Evolutionary conservation across 2,888 invertebrate species (phyloP), one percentile per base, ranked within the genome.

Genomic region (Drymonia ruficornis): DNA sequence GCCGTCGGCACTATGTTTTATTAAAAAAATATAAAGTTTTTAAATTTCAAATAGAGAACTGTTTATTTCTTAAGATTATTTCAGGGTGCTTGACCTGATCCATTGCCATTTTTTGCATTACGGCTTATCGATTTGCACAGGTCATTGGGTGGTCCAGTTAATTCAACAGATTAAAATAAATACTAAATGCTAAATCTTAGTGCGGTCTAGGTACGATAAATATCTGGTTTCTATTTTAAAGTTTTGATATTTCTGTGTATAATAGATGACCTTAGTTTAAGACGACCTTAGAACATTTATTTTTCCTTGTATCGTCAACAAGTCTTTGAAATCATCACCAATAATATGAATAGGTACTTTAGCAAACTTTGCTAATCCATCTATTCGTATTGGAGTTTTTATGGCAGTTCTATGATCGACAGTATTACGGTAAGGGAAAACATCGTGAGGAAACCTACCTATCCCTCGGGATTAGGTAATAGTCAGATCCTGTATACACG

Each of bases 111-210:
- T 45, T 23, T 45, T 45, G 45, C 28, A 23, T 42, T 15, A 19
- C 8, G 1, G 19, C 43, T 45, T 45, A 45, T 45, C n/a, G 23
- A 28, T 45, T 28, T 28, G 19, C 18, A 45, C 45, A 23, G 15
- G 28, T n/a, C n/a, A 28, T 28, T 45, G 44, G 44, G 44, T 45
- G 44, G 44, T 28, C 19, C 19, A 45, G 5, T 45, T 28, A n/a
- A 45, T 13, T 28, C 13, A 12, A 28, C 45, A n/a, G 45, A 13
- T 45, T 42, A n/a, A 40, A 11, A 18, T 42, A 42, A 5, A 42
- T n/a, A n/a, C n/a, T n/a, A n/a, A n/a, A n/a, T n/a, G n/a, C n/a
- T n/a, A n/a, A n/a, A n/a, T n/a, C 42, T 16, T 18, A 42, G 18
- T 38, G 38, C 23, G 7, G 1, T 23, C 23, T 23, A 38, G 7